A percentile compares a stretch with the other conserved stretches of the same genome.
Evolutionary conservation across 2,888 invertebrate genomes (phyloP).

Genomic region (Pristionchus japonicus): DNA sequence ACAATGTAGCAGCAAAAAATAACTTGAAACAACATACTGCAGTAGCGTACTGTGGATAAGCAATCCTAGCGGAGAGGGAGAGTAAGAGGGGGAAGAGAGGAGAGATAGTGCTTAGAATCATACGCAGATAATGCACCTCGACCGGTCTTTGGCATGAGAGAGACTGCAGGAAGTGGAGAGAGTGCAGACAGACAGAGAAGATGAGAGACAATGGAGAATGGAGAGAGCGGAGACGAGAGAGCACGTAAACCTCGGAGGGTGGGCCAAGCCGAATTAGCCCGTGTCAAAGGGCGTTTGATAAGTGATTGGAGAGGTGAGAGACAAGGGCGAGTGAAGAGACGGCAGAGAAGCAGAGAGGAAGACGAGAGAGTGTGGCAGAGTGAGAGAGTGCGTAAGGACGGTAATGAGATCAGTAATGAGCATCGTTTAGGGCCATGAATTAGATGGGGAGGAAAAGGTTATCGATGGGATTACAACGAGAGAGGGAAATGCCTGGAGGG

Average conservation of each 20-base stretch:
- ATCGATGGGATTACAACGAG: conserved; percentile 18
- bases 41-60: neutral
- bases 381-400: neutral
- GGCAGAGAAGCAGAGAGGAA: conserved; percentile 19
- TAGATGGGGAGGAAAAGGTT: neutral
- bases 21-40: no score
- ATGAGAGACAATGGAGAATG: neutral
- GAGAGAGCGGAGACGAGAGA: conserved; percentile 1
- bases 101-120: conserved; percentile 33
- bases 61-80: neutral
- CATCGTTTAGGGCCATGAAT: conserved; percentile 11
- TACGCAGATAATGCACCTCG: conserved; percentile 37
- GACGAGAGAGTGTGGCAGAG: neutral
- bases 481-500: neutral
- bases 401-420: conserved; percentile 20
- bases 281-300: conserved; percentile 40
- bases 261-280: neutral
- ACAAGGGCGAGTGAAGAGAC: conserved; percentile 9
- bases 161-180: conserved; percentile 15
- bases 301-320: conserved; percentile 19
- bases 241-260: neutral
- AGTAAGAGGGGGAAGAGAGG: neutral
- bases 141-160: conserved; percentile 6
- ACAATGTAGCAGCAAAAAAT: no score
- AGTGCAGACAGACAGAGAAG: neutral